A percentile compares a stretch with the other conserved stretches of the same genome.
These are phyloP conservation scores for Pterois miles DNA, from an alignment of 2,797 vertebrate species.

Conservation along the genomic window DNA sequence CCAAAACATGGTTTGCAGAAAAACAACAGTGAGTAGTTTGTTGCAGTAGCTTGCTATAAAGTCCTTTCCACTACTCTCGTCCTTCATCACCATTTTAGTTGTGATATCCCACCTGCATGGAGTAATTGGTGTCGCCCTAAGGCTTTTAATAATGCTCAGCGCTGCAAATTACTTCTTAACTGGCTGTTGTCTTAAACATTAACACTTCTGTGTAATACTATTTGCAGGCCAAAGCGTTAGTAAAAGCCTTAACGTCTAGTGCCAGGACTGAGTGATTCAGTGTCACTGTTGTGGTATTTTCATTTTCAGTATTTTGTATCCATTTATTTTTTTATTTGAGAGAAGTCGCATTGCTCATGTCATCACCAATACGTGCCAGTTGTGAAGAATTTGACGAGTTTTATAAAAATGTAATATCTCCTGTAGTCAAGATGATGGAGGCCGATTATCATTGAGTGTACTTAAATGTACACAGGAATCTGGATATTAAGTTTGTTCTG, in stretches of 20 bases:
- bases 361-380: conserved; percentile 19
- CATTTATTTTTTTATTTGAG: background rate
- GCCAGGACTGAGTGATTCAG: conserved; percentile 20
- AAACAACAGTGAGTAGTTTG: conserved; percentile 43
- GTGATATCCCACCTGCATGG: conserved; percentile 65
- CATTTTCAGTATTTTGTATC: background rate
- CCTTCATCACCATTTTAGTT: conserved; percentile 68
- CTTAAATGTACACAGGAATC: background rate
- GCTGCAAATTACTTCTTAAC: conserved; percentile 32
- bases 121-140: conserved; percentile 52
- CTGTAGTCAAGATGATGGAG: background rate
- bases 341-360: conserved; percentile 6
- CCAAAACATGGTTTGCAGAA: background rate
- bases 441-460: background rate
- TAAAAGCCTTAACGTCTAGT: conserved; percentile 63
- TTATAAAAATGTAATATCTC: background rate
- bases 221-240: conserved; percentile 59
- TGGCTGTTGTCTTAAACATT: conserved; percentile 15
- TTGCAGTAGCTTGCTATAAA: conserved; percentile 80
- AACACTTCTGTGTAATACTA: background rate
- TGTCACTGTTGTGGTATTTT: conserved; percentile 32
- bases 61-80: conserved; percentile 64
- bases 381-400: conserved; percentile 29
- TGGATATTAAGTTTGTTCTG: background rate
- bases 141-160: conserved; percentile 77